phyloP scores from a whole-genome alignment of 2,113 vertebrate species.

The Thinocorus orbignyianus region DNA sequence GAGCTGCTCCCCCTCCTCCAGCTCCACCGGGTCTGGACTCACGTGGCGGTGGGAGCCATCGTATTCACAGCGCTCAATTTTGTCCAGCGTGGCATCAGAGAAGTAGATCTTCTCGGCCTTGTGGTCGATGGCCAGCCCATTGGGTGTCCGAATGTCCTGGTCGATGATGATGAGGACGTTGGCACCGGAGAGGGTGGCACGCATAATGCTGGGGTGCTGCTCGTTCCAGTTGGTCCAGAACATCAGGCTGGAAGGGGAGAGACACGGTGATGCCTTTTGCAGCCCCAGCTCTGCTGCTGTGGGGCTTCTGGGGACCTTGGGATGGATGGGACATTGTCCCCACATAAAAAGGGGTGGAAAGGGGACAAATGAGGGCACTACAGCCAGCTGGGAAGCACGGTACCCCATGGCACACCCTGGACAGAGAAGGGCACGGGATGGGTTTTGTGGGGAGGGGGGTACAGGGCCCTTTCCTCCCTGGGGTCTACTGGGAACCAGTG shows the following conservation, averaged over 20 bases:
- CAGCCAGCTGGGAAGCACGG: not conserved
- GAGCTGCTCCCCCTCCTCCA: not conserved
- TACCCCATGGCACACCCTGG: fast-evolving
- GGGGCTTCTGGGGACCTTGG: not conserved
- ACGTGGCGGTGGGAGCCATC: constrained; percentile 91
- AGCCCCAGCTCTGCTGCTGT: not conserved
- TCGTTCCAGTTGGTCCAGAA: constrained; percentile 99
- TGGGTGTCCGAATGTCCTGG: constrained; percentile 93
- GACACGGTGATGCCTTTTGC: fast-evolving
- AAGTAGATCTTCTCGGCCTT: constrained; percentile 95
- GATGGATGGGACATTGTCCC: not conserved
- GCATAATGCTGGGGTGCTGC: constrained; percentile 96
- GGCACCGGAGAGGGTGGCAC: constrained; percentile 89
- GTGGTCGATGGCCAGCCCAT: constrained; percentile 94
- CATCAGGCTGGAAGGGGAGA: constrained; percentile 82
- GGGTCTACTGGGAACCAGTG: not conserved
- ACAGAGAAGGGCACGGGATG: not conserved
- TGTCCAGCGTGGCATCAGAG: constrained; percentile 94
- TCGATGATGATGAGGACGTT: constrained; percentile 92
- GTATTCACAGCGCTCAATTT: constrained; percentile 96
- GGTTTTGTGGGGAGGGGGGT: fast-evolving
- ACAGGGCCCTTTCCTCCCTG: not conserved
- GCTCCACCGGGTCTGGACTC: constrained; percentile 54
- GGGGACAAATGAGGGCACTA: not conserved
- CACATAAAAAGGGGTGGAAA: fast-evolving